Evolutionary conservation across 2,113 vertebrate species (phyloP).

Genomic region (Oncorhynchus masou): DNA sequence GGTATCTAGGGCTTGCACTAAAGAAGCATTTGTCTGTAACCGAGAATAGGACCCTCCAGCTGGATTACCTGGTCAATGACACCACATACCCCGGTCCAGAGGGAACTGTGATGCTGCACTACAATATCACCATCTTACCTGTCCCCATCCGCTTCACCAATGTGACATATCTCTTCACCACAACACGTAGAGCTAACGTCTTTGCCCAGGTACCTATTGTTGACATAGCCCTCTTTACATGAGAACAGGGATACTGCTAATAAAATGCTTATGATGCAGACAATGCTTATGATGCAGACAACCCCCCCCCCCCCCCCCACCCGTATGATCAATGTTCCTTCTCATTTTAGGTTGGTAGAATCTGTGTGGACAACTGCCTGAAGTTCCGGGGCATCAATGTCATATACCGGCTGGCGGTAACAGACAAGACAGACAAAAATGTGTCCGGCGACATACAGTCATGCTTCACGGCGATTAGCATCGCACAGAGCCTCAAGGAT

Average conservation of each 20-base stretch:
- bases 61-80: conserved; percentile 90
- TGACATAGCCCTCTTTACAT: background rate
- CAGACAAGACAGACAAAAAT: conserved; percentile 66
- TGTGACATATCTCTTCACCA: conserved; percentile 72
- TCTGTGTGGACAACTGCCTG: conserved; percentile 91
- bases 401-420: conserved; percentile 79
- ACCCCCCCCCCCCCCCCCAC: too few species aligned
- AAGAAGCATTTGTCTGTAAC: conserved; percentile 81
- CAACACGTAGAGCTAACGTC: conserved; percentile 80
- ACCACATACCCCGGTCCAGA: conserved; percentile 82
- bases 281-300: too few species aligned
- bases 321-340: background rate
- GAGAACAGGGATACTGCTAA: too few species aligned
- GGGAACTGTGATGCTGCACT: conserved; percentile 81
- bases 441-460: conserved; percentile 56
- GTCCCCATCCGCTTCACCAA: conserved; percentile 83
- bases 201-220: conserved; percentile 82
- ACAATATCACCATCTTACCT: conserved; percentile 88
- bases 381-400: conserved; percentile 85
- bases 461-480: conserved; percentile 73
- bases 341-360: conserved; percentile 80
- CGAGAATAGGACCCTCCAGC: conserved; percentile 78
- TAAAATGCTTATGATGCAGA: too few species aligned
- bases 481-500: conserved; percentile 74
- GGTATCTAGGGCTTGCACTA: conserved; percentile 80